Evolutionary conservation across 2,113 vertebrate species (phyloP).

Genomic region (Pseudonaja textilis): DNA sequence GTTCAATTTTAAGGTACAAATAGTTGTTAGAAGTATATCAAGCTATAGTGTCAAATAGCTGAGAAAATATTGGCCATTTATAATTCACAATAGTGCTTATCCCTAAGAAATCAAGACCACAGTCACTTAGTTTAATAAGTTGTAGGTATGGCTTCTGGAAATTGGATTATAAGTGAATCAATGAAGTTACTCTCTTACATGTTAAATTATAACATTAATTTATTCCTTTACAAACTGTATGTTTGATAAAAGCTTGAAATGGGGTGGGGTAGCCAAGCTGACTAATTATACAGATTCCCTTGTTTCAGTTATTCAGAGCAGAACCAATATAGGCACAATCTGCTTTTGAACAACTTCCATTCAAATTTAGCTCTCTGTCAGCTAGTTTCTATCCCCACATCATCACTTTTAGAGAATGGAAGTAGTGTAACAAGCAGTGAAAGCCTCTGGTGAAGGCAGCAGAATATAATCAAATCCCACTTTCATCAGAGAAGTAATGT

Average conservation of each 20-base stretch:
- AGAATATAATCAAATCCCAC: neutral
- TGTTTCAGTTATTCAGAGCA: neutral
- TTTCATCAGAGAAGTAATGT: neutral
- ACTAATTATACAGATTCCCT: neutral
- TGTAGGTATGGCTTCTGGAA: neutral
- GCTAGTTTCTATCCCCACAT: neutral
- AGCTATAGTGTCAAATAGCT: neutral
- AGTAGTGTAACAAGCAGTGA: neutral
- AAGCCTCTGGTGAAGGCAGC: neutral
- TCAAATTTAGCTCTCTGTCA: neutral
- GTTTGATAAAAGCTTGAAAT: neutral
- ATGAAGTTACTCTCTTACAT: neutral
- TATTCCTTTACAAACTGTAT: neutral
- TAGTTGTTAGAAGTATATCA: neutral
- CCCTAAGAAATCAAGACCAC: neutral
- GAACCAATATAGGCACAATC: neutral
- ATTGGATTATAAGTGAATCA: neutral
- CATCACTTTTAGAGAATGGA: neutral
- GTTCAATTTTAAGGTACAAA: neutral
- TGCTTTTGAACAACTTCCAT: neutral
- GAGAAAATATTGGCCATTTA: neutral
- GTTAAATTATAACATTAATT: neutral
- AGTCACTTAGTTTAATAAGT: neutral
- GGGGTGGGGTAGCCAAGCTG: neutral
- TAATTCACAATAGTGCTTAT: neutral